Evolutionary conservation across 1,140 invertebrate genomes (phyloP).

Genomic region (Cotesia chilonis): DNA sequence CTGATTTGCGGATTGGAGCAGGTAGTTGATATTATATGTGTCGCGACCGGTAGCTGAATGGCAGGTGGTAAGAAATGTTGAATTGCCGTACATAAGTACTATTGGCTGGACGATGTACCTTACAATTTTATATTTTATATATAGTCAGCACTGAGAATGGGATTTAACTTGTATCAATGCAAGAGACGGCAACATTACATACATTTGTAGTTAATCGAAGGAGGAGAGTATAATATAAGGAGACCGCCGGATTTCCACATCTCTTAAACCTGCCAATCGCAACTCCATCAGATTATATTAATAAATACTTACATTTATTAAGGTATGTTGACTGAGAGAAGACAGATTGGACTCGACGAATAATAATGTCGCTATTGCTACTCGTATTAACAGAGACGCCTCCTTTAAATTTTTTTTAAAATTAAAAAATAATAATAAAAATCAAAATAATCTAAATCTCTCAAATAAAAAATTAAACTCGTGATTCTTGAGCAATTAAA

Average conservation of each 20-base stretch:
- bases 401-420: neutral
- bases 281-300: conserved; percentile 17
- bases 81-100: neutral
- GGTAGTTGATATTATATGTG: neutral
- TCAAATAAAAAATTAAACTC: too few species aligned
- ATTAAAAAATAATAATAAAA: too few species aligned
- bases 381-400: neutral
- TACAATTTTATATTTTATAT: too few species aligned
- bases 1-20: conserved; percentile 13
- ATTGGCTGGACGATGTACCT: too few species aligned
- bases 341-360: conserved; percentile 37
- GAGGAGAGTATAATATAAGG: conserved; percentile 25
- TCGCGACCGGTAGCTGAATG: neutral
- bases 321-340: neutral
- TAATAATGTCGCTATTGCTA: conserved; percentile 27
- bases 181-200: neutral
- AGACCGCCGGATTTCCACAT: conserved; percentile 47
- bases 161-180: too few species aligned
- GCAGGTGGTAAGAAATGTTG: conserved; percentile 16
- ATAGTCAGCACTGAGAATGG: neutral
- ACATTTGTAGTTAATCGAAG: neutral
- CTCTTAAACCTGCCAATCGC: conserved; percentile 47
- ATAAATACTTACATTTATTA: neutral
- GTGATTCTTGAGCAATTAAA: too few species aligned
- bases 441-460: too few species aligned